These are phyloP conservation scores for Ptilodon capucinus DNA, from an alignment of 2,888 invertebrate species.

Conservation along the genomic window DNA sequence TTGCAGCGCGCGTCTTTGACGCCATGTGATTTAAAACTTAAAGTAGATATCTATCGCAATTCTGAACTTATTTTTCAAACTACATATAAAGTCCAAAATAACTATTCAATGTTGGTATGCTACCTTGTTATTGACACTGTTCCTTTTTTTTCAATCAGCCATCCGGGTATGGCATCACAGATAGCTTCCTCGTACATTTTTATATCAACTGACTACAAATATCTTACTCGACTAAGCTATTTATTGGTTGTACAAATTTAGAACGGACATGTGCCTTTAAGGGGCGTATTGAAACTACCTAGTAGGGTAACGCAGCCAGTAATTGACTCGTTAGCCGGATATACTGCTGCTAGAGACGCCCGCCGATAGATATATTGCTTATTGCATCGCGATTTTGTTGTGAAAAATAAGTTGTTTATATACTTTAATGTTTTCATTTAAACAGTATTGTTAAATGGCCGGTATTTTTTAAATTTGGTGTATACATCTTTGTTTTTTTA, in stretches of 20 bases:
- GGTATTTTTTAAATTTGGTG: no score
- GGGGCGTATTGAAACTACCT: conserved; percentile 39
- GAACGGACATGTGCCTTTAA: conserved; percentile 33
- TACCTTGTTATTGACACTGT: conserved; percentile 31
- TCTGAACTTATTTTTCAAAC: background rate
- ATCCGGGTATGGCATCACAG: conserved; percentile 13
- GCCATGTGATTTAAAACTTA: no score
- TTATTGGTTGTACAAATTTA: conserved; percentile 41
- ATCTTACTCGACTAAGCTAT: conserved; percentile 38
- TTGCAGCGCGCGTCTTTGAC: no score
- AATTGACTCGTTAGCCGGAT: conserved; percentile 66
- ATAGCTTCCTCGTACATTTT: conserved; percentile 39
- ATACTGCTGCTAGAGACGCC: conserved; percentile 11
- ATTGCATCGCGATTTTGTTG: conserved; percentile 15
- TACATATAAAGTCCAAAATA: background rate
- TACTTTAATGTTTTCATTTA: conserved; percentile 1
- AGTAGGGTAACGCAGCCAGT: conserved; percentile 44
- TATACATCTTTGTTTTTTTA: no score
- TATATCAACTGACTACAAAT: conserved; percentile 31
- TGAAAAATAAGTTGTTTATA: conserved; percentile 19
- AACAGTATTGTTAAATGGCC: no score
- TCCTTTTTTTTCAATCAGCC: conserved; percentile 26
- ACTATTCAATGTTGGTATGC: conserved; percentile 7
- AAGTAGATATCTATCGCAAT: background rate
- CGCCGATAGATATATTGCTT: conserved; percentile 21